These are phyloP conservation scores for Xenus cinereus DNA, from an alignment of 2,113 vertebrate species.

Conservation along the genomic window DNA sequence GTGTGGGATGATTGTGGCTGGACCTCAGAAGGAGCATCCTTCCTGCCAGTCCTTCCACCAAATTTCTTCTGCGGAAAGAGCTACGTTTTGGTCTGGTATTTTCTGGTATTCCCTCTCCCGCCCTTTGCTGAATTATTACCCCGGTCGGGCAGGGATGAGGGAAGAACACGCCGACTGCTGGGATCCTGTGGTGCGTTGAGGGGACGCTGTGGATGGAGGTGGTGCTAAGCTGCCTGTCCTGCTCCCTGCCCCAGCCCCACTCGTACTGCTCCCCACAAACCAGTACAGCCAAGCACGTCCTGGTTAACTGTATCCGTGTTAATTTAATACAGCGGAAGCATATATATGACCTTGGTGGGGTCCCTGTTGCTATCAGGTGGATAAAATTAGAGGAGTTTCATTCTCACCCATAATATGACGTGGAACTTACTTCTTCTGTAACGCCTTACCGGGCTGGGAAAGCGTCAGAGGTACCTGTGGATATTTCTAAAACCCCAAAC, in stretches of 20 bases:
- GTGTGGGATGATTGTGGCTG: background rate
- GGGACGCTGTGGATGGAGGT: background rate
- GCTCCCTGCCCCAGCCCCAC: background rate
- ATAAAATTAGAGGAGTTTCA: background rate
- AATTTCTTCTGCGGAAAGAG: background rate
- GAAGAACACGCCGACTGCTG: background rate
- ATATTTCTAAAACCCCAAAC: background rate
- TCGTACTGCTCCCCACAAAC: background rate
- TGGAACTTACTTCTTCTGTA: background rate
- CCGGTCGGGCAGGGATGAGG: background rate
- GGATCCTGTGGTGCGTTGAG: background rate
- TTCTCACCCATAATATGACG: rapidly evolving
- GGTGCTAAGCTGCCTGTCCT: background rate
- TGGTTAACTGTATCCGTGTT: background rate
- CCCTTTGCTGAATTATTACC: background rate
- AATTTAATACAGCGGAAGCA: rapidly evolving
- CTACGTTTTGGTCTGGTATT: rapidly evolving
- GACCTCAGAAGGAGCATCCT: background rate
- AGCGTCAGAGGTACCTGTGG: background rate
- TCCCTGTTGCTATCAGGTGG: background rate
- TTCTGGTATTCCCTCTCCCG: background rate
- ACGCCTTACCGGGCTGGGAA: background rate
- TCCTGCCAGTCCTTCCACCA: background rate
- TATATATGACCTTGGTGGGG: rapidly evolving
- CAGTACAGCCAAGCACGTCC: background rate